Base-by-base conservation (phyloP, 2,113 vertebrate species). In the Ameiurus melas region DNA sequence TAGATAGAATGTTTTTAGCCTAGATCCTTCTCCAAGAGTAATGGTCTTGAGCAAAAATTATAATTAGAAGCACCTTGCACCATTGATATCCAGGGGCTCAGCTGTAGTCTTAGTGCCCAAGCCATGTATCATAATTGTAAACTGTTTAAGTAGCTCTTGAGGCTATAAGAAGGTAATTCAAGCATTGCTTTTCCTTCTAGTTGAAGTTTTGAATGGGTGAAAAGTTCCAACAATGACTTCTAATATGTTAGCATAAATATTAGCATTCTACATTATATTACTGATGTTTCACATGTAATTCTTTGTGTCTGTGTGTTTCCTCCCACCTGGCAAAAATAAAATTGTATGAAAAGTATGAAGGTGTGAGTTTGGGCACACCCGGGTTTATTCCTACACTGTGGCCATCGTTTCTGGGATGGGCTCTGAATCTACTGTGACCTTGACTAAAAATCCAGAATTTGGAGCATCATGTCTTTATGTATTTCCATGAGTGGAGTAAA, bases 41-140 rank as follows among this genome's bases (percentile, higher is more conserved):
- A 95, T 92, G 93, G 93, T 95, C 90, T 93, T 78, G 92, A 91
- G 94, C 94, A 93, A 91, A 89, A 82, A 91, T 92, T 90, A 91
- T 94, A 94, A 94, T 94, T 94, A 93, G 93, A 95, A 92, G 95
- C 92, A 92, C 92, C 91, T 94, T 92, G 92, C 90, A 43, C 71
- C 89, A 91, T 88, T 91, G 89, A 93, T 92, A 91, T 92, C 83
- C 66, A 87, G 73, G 81, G 78, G 85, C 85, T 79, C 33, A 53
- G 62, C 85, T 66, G 62, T 85, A 60, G 66, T 79, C 84, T 66
- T 30, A 68, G 82, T 84, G 60, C 77, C 47, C 85, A 80, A 83
- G 84, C 60, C 55, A 83, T 89, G 84, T 83, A 78, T 87, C 84
- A n/a, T 25, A 6, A 25, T 62, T 62, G 60, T 9, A 25, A 62